Base-by-base conservation (phyloP, 2,797 vertebrate genomes). In the Danio choprae region DNA sequence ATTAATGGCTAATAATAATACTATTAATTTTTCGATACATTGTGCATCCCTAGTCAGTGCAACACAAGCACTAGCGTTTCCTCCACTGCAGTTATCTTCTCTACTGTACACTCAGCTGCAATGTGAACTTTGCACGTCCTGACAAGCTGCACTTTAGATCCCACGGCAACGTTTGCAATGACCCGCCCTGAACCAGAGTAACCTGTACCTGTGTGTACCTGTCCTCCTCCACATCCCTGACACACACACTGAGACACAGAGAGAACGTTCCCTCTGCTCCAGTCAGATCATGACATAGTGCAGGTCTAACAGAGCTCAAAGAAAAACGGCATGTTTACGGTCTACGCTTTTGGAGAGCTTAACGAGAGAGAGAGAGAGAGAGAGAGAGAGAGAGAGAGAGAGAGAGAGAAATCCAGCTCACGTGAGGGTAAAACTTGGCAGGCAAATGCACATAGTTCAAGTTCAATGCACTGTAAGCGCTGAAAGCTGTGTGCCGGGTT, bases 381-480 rank as follows among this genome's bases (percentile, higher is more conserved):
- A 60, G 44, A 1, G 9, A 56, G 22, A 44, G 29, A 11, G 20
- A n/a, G 9, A 41, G 22, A 18, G 53, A 10, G 12, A 5, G 16
- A 38, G 44, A 50, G 40, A 18, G 12, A 70, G 12, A 43, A 43
- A 72, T 55, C 53, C 77, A 6, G 40, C 50, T 82, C 67, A 82
- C 43, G 43, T 74, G 77, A 81, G 63, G 20, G 40, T 41, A 56
- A 55, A 55, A 67, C 78, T 79, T 75, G 74, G 77, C 77, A 18
- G 40, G 56, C 69, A 15, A 20, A 53, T 36, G 36, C 15, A 70
- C 58, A 77, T 69, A 77, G 63, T 70, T 70, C 59, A 44, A 20
- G 46, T 53, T 74, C 51, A 74, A 48, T 69, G 65, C 55, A 59
- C 29, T 70, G 65, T 13, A 59, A 64, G 59, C 2, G 77, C 51